These are phyloP conservation scores for Napeogenes sylphis DNA, from an alignment of 2,888 invertebrate genomes.

Conservation along the genomic window DNA sequence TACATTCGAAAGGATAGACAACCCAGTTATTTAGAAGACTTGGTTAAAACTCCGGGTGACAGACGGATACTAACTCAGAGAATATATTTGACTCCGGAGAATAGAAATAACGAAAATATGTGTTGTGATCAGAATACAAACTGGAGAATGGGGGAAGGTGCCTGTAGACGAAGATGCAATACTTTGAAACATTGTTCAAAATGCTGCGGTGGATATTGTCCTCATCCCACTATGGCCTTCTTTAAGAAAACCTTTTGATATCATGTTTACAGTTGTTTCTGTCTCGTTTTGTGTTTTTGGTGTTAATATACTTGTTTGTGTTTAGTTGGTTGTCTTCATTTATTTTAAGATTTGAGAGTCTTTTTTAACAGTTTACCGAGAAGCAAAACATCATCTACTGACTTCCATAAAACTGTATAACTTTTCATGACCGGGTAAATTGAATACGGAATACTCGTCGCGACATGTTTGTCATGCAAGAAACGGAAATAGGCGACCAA, in stretches of 20 bases:
- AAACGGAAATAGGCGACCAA: too few species aligned
- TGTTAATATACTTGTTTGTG: too few species aligned
- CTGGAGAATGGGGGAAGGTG: conserved; percentile 10
- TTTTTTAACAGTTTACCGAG: too few species aligned
- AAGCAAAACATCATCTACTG: too few species aligned
- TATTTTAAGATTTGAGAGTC: too few species aligned
- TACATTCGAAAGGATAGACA: background rate
- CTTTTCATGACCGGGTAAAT: too few species aligned
- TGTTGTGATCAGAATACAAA: conserved; percentile 9
- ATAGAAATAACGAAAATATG: conserved; percentile 1
- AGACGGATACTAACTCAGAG: background rate
- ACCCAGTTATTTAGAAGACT: conserved; percentile 13
- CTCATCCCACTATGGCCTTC: conserved; percentile 27
- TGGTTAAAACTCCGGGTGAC: background rate
- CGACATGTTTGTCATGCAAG: too few species aligned
- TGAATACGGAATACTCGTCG: too few species aligned
- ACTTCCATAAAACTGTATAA: too few species aligned
- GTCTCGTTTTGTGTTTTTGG: background rate
- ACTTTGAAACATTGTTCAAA: conserved; percentile 23
- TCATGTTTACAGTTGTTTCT: conserved; percentile 2
- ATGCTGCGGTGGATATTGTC: conserved; percentile 24
- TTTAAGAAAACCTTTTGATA: conserved; percentile 23
- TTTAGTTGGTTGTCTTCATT: too few species aligned
- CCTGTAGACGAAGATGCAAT: background rate
- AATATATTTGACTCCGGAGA: background rate